Evolutionary conservation across 1,140 invertebrate species (phyloP).

Genomic region (Aplysia californica): DNA sequence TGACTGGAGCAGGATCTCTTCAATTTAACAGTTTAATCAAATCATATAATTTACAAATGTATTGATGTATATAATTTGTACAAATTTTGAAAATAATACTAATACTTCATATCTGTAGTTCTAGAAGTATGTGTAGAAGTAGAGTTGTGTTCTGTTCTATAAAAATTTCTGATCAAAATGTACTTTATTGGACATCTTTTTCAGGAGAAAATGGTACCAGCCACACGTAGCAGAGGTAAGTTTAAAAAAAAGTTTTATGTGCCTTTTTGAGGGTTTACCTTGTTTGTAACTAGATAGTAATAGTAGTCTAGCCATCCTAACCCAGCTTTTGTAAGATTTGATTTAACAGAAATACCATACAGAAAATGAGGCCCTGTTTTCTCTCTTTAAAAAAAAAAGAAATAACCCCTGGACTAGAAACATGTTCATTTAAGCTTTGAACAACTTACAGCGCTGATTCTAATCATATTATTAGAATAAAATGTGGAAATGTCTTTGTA

Average conservation of each 20-base stretch:
- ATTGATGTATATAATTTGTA: background rate
- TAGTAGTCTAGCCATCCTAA: no score
- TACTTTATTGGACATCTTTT: background rate
- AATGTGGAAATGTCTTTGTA: no score
- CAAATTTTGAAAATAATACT: background rate
- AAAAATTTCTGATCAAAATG: background rate
- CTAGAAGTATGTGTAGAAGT: background rate
- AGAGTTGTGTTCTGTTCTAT: background rate
- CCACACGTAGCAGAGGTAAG: slow-evolving; percentile 20
- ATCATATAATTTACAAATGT: background rate
- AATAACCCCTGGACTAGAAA: background rate
- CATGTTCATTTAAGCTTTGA: no score
- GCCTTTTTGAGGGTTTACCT: background rate
- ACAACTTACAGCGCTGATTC: no score
- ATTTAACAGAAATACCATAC: no score
- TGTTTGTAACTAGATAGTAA: background rate
- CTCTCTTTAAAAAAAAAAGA: background rate
- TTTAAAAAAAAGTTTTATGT: background rate
- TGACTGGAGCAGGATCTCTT: no score
- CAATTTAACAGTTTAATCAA: background rate
- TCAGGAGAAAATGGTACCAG: slow-evolving; percentile 21
- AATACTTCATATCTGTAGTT: no score
- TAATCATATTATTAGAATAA: no score
- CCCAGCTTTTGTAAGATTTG: no score
- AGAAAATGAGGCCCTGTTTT: no score